Evolutionary conservation across 2,797 vertebrate species (phyloP).

Genomic region (Glyptemys insculpta): DNA sequence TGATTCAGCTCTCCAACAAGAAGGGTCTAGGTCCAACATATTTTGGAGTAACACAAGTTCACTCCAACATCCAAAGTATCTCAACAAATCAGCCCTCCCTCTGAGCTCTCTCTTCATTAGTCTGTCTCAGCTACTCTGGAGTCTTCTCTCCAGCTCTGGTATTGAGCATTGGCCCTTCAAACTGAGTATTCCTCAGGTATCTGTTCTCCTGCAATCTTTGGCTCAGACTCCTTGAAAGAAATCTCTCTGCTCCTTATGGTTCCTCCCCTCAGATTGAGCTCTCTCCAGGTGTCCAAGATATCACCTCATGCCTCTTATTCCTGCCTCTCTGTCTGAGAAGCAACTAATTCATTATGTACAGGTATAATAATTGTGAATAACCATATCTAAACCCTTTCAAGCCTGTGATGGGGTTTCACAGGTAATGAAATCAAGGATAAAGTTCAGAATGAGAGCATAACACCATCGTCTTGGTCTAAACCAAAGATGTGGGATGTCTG

Average conservation of each 20-base stretch:
- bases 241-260: background rate
- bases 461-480: background rate
- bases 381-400: background rate
- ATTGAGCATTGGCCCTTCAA: background rate
- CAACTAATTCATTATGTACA: background rate
- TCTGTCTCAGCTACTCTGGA: background rate
- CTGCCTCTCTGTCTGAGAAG: background rate
- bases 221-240: background rate
- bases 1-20: background rate
- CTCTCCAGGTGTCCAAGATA: background rate
- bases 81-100: background rate
- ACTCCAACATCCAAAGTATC: background rate
- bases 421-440: background rate
- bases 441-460: background rate
- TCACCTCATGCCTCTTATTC: background rate
- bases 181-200: background rate
- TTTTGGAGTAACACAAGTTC: background rate
- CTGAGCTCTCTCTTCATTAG: background rate
- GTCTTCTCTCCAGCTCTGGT: background rate
- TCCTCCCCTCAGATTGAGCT: background rate
- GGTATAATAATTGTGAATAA: background rate
- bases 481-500: background rate
- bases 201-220: background rate
- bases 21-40: background rate
- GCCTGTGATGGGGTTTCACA: background rate